Conservation (phyloP, 2,113 vertebrate species). For the Aramus guarauna region DNA sequence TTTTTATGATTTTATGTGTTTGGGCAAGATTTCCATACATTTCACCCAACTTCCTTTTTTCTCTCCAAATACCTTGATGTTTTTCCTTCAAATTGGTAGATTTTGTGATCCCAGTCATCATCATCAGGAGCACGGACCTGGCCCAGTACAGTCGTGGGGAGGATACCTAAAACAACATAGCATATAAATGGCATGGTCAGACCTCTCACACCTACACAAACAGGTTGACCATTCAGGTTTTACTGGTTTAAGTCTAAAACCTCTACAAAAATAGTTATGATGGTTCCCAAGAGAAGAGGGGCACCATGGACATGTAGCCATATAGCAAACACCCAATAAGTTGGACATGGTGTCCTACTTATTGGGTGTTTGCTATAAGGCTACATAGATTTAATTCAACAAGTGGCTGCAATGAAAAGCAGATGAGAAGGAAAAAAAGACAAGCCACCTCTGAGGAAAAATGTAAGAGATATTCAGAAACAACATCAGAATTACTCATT, state of each 20-base stretch:
- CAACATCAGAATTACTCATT: neutral
- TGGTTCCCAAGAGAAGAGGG: neutral
- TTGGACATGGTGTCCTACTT: neutral
- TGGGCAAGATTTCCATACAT: neutral
- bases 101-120: conserved; percentile 88
- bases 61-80: conserved; percentile 74
- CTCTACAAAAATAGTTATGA: neutral
- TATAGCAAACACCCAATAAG: too few relatives aligned
- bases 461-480: neutral
- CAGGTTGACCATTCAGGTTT: neutral
- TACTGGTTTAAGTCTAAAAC: neutral
- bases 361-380: neutral
- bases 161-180: conserved; percentile 71
- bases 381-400: neutral
- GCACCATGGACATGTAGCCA: too few relatives aligned
- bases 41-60: neutral
- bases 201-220: neutral
- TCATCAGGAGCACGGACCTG: conserved; percentile 82
- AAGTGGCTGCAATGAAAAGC: neutral
- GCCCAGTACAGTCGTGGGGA: conserved; percentile 78
- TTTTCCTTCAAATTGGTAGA: conserved; percentile 84
- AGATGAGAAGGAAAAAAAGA: neutral
- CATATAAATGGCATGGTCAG: neutral
- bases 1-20: neutral
- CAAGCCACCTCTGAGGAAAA: neutral